Percentiles rank a stretch among this genome's conserved stretches.
Evolutionary conservation across 2,113 vertebrate genomes (phyloP).

Genomic region (Hystrix cristata): DNA sequence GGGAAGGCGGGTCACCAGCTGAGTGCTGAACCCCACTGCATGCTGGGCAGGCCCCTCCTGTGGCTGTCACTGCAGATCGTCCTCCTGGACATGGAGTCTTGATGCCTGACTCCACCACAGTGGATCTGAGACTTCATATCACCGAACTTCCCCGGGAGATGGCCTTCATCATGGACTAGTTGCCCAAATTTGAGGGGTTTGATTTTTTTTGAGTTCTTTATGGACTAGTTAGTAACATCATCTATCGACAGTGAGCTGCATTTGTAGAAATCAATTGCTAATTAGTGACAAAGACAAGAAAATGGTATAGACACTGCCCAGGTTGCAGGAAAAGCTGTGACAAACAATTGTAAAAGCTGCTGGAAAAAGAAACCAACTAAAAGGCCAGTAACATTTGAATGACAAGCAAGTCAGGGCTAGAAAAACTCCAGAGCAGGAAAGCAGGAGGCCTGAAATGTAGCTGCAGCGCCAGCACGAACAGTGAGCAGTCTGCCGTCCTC

Average conservation of each 20-base stretch:
- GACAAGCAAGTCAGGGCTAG: neutral
- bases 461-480: neutral
- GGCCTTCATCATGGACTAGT: conserved; percentile 37
- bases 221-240: neutral
- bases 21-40: neutral
- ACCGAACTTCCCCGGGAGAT: neutral
- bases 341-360: neutral
- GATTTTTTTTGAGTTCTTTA: neutral
- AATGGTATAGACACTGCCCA: conserved; percentile 5
- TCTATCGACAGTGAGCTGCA: conserved; percentile 60
- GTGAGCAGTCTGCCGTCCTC: neutral
- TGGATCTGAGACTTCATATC: conserved; percentile 6
- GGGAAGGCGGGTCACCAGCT: conserved; percentile 14
- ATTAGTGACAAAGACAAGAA: conserved; percentile 63
- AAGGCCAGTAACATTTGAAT: neutral
- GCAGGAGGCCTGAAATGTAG: neutral
- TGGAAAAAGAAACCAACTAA: neutral
- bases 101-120: neutral
- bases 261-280: conserved; percentile 62
- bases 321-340: neutral
- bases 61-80: neutral
- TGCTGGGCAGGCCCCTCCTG: neutral
- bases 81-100: neutral
- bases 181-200: neutral
- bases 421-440: neutral